phyloP scores from a whole-genome alignment of 2,888 invertebrate species.

The Philonicus albiceps region DNA sequence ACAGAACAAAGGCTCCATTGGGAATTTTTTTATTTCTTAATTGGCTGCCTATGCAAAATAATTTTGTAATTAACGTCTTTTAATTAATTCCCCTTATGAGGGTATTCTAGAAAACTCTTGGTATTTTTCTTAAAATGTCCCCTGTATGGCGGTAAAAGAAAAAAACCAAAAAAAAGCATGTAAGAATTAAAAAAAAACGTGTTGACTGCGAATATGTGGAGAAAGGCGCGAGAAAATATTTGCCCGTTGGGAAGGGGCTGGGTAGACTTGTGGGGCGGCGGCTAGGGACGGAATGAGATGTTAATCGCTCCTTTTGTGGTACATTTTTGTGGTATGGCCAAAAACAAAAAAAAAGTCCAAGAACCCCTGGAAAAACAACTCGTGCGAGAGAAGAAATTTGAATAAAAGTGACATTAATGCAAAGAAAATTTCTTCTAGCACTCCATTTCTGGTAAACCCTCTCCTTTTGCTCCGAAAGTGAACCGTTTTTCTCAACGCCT shows the following conservation, averaged over 20 bases:
- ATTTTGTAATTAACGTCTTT: too few relatives aligned
- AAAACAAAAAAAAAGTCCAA: background rate
- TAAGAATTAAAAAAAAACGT: too few relatives aligned
- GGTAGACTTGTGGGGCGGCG: too few relatives aligned
- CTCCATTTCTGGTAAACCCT: conserved; percentile 26
- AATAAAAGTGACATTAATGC: conserved; percentile 37
- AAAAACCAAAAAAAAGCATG: too few relatives aligned
- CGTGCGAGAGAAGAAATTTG: conserved; percentile 14
- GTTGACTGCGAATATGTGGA: too few relatives aligned
- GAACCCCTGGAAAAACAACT: background rate
- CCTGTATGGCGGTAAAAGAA: too few relatives aligned
- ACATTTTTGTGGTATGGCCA: background rate
- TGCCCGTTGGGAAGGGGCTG: background rate
- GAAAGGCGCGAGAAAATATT: background rate
- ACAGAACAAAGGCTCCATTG: too few relatives aligned
- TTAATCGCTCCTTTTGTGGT: background rate
- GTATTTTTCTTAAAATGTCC: too few relatives aligned
- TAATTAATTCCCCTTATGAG: too few relatives aligned
- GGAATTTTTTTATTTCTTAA: too few relatives aligned
- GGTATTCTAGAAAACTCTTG: too few relatives aligned
- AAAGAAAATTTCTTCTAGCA: conserved; percentile 23
- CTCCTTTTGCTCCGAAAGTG: background rate
- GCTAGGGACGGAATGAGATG: background rate
- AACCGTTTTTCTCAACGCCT: background rate
- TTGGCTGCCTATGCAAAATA: too few relatives aligned